phyloP scores from a whole-genome alignment of 2,113 vertebrate species.

The Bufo bufo region DNA sequence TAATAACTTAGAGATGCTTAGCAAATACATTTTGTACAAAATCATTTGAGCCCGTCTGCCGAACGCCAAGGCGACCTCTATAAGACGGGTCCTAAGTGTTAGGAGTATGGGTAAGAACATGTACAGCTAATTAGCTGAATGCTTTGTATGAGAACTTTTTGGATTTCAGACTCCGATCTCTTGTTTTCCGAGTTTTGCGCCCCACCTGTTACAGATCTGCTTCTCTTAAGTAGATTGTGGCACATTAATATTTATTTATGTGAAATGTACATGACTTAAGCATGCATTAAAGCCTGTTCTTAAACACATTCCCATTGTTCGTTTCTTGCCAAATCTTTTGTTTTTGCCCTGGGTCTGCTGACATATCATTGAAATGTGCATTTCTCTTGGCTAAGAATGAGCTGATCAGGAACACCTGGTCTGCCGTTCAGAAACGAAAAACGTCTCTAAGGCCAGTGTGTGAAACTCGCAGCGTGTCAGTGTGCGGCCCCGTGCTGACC shows the following conservation, averaged over 20 bases:
- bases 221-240: not conserved
- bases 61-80: too few relatives aligned
- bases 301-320: not conserved
- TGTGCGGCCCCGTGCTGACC: too few relatives aligned
- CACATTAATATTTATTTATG: slow-evolving; percentile 24
- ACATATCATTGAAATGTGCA: slow-evolving; percentile 11
- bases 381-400: not conserved
- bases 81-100: too few relatives aligned
- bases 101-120: too few relatives aligned
- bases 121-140: not conserved
- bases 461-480: too few relatives aligned
- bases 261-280: slow-evolving; percentile 25
- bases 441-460: not conserved
- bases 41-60: too few relatives aligned
- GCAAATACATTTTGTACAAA: too few relatives aligned
- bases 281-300: not conserved
- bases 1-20: too few relatives aligned
- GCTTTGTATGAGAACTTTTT: not conserved
- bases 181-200: not conserved
- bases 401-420: slow-evolving; percentile 15
- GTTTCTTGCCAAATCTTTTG: slow-evolving; percentile 15
- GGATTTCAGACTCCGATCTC: not conserved
- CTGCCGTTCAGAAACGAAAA: not conserved
- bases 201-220: slow-evolving; percentile 33
- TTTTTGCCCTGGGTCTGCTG: slow-evolving; percentile 10